phyloP scores from a whole-genome alignment of 2,888 invertebrate genomes.

The Yponomeuta evonymella region DNA sequence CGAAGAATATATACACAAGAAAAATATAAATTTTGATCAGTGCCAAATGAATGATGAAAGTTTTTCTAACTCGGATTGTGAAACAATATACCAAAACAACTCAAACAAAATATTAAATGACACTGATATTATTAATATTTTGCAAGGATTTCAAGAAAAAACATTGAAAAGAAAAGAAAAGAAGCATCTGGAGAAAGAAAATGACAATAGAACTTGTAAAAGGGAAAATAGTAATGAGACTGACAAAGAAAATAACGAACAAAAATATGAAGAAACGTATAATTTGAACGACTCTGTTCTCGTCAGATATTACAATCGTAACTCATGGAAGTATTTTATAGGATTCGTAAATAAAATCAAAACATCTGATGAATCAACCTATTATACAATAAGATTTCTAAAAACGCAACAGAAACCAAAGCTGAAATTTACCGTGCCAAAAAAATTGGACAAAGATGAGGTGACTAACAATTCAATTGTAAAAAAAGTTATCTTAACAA shows the following conservation, averaged over 20 bases:
- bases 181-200: slow-evolving; percentile 1
- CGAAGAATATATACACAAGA: slow-evolving; percentile 3
- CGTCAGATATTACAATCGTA: no score
- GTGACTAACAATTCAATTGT: neutral
- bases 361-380: no score
- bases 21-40: slow-evolving; percentile 4
- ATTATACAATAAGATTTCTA: no score
- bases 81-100: neutral
- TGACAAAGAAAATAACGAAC: slow-evolving; percentile 1
- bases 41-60: slow-evolving; percentile 1
- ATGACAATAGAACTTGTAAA: neutral
- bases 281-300: neutral
- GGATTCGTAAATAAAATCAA: no score
- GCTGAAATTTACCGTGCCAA: no score
- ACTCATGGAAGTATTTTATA: no score
- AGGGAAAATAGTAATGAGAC: neutral
- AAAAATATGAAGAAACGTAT: slow-evolving; percentile 1
- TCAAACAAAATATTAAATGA: slow-evolving; percentile 1
- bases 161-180: slow-evolving; percentile 1
- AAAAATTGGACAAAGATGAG: no score
- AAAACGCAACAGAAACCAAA: no score
- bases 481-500: no score
- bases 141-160: neutral
- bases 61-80: neutral
- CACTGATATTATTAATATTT: neutral